phyloP scores from a whole-genome alignment of 2,888 invertebrate species.

The Oxytorus armatus region DNA sequence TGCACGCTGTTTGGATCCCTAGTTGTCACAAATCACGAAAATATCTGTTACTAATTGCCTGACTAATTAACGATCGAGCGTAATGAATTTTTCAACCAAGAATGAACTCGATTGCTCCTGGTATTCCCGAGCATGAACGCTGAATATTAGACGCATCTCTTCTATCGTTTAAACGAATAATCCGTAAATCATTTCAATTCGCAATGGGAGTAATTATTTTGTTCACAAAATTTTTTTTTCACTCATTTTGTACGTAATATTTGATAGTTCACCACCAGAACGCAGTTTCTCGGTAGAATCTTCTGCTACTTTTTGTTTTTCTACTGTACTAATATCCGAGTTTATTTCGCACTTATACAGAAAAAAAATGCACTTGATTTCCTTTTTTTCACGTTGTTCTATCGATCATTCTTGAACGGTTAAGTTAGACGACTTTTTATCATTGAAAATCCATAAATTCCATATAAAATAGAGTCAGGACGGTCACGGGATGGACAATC shows the following conservation, averaged over 20 bases:
- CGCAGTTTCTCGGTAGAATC: conserved; percentile 12
- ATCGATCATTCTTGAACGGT: conserved; percentile 5
- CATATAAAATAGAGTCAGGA: conserved; percentile 79
- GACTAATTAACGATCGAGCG: conserved; percentile 43
- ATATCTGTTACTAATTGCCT: conserved; percentile 26
- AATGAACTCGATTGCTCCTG: background rate
- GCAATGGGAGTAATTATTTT: background rate
- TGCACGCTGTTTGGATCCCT: conserved; percentile 54
- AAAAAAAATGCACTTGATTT: conserved; percentile 7
- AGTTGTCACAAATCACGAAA: conserved; percentile 12
- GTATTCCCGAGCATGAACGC: conserved; percentile 8
- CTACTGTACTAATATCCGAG: conserved; percentile 35
- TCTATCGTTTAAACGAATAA: background rate
- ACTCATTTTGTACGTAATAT: background rate
- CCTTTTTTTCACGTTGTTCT: background rate
- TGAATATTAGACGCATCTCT: background rate
- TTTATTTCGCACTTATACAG: conserved; percentile 35
- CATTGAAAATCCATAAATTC: conserved; percentile 47
- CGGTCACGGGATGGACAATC: conserved; percentile 85
- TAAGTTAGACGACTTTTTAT: conserved; percentile 6
- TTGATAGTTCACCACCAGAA: too few relatives aligned
- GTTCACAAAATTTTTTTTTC: background rate
- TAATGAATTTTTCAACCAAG: background rate
- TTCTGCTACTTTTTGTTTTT: conserved; percentile 20
- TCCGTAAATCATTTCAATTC: background rate